Conservation (phyloP, 2,113 vertebrate species). For the Danionella cerebrum region DNA sequence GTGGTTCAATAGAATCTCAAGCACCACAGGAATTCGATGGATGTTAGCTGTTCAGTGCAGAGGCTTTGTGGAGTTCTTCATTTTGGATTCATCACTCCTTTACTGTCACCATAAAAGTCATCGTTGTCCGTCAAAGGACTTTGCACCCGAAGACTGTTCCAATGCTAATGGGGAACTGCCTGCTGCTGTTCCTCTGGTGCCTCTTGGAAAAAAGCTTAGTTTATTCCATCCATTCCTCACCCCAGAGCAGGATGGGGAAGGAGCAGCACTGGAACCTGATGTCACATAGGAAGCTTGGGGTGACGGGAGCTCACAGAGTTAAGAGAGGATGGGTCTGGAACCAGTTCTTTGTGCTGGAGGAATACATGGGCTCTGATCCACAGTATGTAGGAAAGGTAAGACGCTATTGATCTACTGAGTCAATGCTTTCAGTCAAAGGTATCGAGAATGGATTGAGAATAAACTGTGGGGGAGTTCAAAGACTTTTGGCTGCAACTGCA, state of each 20-base stretch:
- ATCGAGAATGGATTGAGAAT: background rate
- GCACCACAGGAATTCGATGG: background rate
- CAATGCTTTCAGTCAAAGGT: background rate
- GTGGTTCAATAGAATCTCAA: slow-evolving; percentile 4
- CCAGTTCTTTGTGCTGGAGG: slow-evolving; percentile 94
- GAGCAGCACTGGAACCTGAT: slow-evolving; percentile 31
- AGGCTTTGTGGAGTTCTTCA: background rate
- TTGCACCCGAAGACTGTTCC: slow-evolving; percentile 51
- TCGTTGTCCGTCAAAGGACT: slow-evolving; percentile 24
- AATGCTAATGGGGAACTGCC: slow-evolving; percentile 90
- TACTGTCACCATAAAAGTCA: background rate
- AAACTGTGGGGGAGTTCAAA: slow-evolving; percentile 22
- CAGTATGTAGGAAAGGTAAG: slow-evolving; percentile 95
- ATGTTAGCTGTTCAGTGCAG: slow-evolving; percentile 23
- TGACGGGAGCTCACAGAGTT: slow-evolving; percentile 60
- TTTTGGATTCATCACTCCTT: background rate
- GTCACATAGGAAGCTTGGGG: slow-evolving; percentile 40
- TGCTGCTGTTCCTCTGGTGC: slow-evolving; percentile 82
- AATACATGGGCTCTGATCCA: slow-evolving; percentile 91
- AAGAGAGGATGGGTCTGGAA: slow-evolving; percentile 97
- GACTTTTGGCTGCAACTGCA: background rate
- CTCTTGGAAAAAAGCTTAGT: slow-evolving; percentile 83
- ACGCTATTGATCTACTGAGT: background rate
- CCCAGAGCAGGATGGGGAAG: slow-evolving; percentile 48
- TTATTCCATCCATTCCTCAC: slow-evolving; percentile 63